Evolutionary conservation across 2,888 invertebrate species (phyloP).

Genomic region (Apamea crenata): DNA sequence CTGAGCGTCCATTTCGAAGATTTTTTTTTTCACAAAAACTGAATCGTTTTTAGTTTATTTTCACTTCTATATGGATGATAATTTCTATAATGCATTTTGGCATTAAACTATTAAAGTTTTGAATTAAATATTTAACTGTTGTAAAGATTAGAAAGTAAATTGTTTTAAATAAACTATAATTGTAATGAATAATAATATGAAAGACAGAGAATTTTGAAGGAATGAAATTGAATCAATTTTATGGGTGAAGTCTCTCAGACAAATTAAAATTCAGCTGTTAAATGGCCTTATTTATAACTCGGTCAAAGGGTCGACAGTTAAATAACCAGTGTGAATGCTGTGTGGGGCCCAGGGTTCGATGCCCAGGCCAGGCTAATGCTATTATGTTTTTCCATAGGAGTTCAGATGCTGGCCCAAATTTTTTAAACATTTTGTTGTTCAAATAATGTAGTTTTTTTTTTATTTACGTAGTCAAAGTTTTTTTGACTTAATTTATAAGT

Average conservation of each 20-base stretch:
- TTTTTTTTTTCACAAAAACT: conserved; percentile 8
- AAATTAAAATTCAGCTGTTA: too few relatives aligned
- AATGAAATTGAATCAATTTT: conserved; percentile 52
- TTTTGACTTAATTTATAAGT: not conserved
- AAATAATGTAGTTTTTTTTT: too few relatives aligned
- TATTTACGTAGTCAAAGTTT: not conserved
- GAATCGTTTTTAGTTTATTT: conserved; percentile 37
- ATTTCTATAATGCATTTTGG: not conserved
- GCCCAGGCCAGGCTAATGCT: not conserved
- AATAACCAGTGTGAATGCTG: not conserved
- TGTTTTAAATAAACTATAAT: conserved; percentile 31
- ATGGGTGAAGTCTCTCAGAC: conserved; percentile 1
- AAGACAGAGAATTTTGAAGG: conserved; percentile 3
- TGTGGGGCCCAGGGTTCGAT: conserved; percentile 8
- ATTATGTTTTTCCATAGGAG: not conserved
- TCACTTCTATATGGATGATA: conserved; percentile 6
- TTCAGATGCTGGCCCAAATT: not conserved
- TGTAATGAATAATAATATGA: conserved; percentile 37
- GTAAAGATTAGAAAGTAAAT: conserved; percentile 13
- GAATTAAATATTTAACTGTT: conserved; percentile 18
- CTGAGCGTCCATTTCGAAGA: conserved; percentile 20
- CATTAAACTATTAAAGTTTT: not conserved
- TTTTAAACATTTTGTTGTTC: not conserved
- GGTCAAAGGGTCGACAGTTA: not conserved
- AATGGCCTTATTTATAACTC: too few relatives aligned